Evolutionary conservation across 2,888 invertebrate species (phyloP).

Genomic region (Opisthograptis luteolata): DNA sequence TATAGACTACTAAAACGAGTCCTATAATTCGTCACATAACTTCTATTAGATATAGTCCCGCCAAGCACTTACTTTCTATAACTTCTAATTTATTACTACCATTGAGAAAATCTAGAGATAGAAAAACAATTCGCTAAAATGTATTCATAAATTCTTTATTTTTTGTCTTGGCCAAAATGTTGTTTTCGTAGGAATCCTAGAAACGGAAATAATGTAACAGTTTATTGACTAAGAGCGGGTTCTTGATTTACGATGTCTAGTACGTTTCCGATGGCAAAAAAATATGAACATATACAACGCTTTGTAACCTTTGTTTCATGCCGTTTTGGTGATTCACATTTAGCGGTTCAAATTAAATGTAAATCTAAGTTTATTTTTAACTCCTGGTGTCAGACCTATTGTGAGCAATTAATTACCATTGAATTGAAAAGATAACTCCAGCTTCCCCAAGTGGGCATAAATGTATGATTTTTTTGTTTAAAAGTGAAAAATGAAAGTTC

Average conservation of each 20-base stretch:
- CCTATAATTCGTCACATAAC: neutral
- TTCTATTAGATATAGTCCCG: neutral
- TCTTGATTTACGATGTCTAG: neutral
- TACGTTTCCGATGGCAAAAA: too few relatives aligned
- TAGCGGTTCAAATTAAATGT: too few relatives aligned
- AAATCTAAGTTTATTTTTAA: too few relatives aligned
- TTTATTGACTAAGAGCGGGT: neutral
- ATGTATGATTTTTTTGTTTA: too few relatives aligned
- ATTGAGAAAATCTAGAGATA: neutral
- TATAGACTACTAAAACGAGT: neutral
- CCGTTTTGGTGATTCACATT: too few relatives aligned
- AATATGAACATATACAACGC: too few relatives aligned
- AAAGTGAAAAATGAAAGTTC: too few relatives aligned
- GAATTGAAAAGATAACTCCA: too few relatives aligned
- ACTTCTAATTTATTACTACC: constrained; percentile 2
- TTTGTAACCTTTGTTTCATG: too few relatives aligned
- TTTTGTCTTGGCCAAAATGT: neutral
- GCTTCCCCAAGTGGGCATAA: too few relatives aligned
- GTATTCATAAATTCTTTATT: neutral
- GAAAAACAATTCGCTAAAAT: neutral
- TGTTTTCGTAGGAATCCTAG: neutral
- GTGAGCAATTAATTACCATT: too few relatives aligned
- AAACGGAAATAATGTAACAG: neutral
- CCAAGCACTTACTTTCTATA: neutral
- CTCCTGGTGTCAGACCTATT: too few relatives aligned